Base-by-base conservation (phyloP, 1,140 invertebrate genomes). In the Yoshiicerus persimilis region DNA sequence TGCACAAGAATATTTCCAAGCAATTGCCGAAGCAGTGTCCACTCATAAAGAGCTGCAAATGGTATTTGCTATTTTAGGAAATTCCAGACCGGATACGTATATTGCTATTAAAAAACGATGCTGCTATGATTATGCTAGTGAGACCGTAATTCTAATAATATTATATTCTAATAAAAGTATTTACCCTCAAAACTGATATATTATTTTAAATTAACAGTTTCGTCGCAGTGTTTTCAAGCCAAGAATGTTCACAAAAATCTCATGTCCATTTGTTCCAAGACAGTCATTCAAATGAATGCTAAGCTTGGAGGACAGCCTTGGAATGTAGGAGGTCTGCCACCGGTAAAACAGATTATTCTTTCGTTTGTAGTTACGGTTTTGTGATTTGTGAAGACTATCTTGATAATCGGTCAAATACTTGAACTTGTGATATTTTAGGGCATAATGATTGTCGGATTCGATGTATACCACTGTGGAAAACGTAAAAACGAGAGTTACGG, bases 241-340 rank as follows among this genome's bases (percentile, higher is more conserved):
- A 39, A 36, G 16, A 36, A 88, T 56, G 36, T 88, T 0, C 30
- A 75, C 0, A 64, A 36, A n/a, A 38, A 77, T n/a, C 34, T 88
- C 8, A 80, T 83, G 86, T 86, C 84, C 2, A 41, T 90, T 1
- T 83, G 84, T 20, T 39, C 86, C 84, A 95, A 95, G 91, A n/a
- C 95, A 86, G 92, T 93, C 0, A 90, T 94, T 9, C 94, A 94
- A 91, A 95, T 99, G 87, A 97, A 96, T 91, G 96, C 96, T 88
- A 99, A 99, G 93, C 92, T 98, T 5, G 97, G 97, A 30, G 97
- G 97, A 0, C 94, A 96, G 4, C 95, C 97, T 0, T 98, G 97
- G 97, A 93, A 93, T 1, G 93, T 97, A 4, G 91, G 94, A 1
- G 93, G 97, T 47, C 96, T 97, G 0, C 56, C 96, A 4, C 91